These are phyloP conservation scores for Acropternis orthonyx DNA, from an alignment of 2,797 vertebrate genomes.

Conservation along the genomic window DNA sequence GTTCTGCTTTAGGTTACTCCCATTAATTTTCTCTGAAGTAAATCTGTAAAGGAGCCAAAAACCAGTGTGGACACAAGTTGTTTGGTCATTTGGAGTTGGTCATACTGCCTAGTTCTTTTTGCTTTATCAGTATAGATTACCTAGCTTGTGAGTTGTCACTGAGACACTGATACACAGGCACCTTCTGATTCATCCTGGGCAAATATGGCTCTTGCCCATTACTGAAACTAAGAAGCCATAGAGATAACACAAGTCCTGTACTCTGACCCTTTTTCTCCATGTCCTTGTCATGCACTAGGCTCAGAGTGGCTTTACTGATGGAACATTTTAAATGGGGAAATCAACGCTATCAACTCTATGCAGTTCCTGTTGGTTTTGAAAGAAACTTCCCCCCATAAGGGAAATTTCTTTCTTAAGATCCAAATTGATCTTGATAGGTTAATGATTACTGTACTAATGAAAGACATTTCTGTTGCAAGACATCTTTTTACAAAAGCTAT, in stretches of 20 bases:
- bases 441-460: neutral
- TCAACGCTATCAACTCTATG: neutral
- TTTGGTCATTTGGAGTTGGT: neutral
- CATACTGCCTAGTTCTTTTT: neutral
- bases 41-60: neutral
- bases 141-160: neutral
- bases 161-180: neutral
- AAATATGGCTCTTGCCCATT: neutral
- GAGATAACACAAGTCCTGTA: neutral
- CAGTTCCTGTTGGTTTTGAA: neutral
- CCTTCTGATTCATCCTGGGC: neutral
- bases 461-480: neutral
- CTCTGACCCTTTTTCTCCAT: neutral
- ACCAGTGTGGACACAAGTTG: neutral
- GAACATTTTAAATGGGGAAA: neutral
- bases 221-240: neutral
- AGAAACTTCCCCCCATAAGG: neutral
- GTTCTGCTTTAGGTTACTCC: neutral
- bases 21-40: neutral
- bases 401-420: neutral
- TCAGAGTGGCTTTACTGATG: neutral
- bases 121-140: neutral
- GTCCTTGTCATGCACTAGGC: fast-evolving
- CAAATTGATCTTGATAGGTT: neutral
- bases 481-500: neutral